Conservation (phyloP, 2,797 vertebrate genomes). For the Potorous gilbertii region DNA sequence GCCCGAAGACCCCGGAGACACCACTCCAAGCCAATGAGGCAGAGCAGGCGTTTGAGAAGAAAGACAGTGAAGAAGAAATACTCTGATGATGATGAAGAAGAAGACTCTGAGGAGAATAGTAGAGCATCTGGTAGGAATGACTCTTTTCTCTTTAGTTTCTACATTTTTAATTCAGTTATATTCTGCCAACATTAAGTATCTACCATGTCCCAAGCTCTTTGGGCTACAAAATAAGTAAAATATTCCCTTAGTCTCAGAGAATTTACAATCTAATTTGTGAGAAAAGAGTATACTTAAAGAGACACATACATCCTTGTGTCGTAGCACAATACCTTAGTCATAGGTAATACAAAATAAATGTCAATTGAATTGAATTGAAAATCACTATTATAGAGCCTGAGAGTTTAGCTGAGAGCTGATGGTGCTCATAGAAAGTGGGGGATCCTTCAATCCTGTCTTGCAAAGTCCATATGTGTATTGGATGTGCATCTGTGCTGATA, state of each 20-base stretch:
- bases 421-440: too few species aligned
- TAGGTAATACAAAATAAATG: not conserved
- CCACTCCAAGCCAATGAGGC: slow-evolving; percentile 82
- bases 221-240: not conserved
- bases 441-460: too few species aligned
- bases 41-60: slow-evolving; percentile 85
- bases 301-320: not conserved
- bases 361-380: not conserved
- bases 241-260: not conserved
- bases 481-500: not conserved
- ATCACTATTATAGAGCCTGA: not conserved
- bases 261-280: not conserved
- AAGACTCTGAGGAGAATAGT: slow-evolving; percentile 92
- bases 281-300: not conserved
- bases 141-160: not conserved
- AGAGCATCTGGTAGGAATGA: slow-evolving; percentile 84
- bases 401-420: too few species aligned
- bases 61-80: slow-evolving; percentile 87
- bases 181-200: not conserved
- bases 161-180: not conserved
- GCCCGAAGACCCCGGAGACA: slow-evolving; percentile 85
- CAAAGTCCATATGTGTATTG: not conserved
- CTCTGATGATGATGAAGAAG: slow-evolving; percentile 94
- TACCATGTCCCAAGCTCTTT: not conserved
- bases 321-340: not conserved